phyloP scores from a whole-genome alignment of 2,888 invertebrate genomes.

The Chironomus tentans region DNA sequence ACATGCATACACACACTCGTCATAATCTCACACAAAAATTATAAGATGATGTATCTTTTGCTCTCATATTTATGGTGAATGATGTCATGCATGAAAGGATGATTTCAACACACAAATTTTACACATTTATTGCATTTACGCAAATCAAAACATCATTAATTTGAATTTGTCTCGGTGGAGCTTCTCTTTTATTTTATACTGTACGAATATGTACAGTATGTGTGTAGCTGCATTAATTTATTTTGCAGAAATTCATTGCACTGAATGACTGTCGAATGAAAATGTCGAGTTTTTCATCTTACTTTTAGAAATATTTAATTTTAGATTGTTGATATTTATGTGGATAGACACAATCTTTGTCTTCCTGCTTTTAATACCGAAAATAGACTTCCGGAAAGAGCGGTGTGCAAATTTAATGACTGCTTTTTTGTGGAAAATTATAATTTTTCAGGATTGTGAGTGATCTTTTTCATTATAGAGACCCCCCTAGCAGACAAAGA shows the following conservation, averaged over 20 bases:
- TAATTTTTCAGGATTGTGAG: too few species aligned
- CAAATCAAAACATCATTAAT: constrained; percentile 27
- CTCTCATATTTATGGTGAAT: background rate
- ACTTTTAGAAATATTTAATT: background rate
- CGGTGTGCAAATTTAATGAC: too few species aligned
- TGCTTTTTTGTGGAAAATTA: too few species aligned
- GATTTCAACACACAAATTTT: constrained; percentile 2
- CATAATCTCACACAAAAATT: background rate
- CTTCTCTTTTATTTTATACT: background rate
- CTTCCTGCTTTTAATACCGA: background rate
- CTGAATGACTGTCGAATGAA: background rate
- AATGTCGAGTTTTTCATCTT: background rate
- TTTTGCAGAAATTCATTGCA: background rate
- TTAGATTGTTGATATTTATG: too few species aligned
- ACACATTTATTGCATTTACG: constrained; percentile 24
- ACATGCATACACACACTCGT: background rate
- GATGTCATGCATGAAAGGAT: constrained; percentile 12
- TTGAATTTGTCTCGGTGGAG: constrained; percentile 7
- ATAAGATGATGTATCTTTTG: background rate
- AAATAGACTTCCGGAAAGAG: too few species aligned
- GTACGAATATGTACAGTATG: too few species aligned
- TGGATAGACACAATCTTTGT: background rate
- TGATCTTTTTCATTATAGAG: too few species aligned
- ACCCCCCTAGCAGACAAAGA: too few species aligned
- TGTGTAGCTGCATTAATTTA: background rate